Conservation (phyloP, 1,140 invertebrate species). For the Reticulitermes speratus region DNA sequence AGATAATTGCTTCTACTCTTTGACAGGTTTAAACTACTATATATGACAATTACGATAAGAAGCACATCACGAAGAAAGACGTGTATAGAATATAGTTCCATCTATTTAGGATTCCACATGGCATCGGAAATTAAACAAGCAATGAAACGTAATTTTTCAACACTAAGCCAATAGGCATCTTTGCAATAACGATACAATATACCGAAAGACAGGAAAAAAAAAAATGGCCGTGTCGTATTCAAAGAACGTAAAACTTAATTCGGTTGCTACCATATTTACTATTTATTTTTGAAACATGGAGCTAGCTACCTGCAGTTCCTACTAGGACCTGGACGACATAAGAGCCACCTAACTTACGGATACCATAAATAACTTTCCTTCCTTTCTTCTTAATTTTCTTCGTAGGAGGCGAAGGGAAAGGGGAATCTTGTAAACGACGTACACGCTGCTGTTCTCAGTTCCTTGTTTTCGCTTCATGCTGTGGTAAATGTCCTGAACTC, state of each 20-base stretch:
- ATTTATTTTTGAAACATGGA: neutral
- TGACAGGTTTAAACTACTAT: too few relatives aligned
- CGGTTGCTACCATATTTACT: neutral
- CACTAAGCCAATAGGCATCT: too few relatives aligned
- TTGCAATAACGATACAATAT: neutral
- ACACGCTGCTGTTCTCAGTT: neutral
- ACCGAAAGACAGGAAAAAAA: neutral
- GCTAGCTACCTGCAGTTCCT: neutral
- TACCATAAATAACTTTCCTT: neutral
- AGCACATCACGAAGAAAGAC: too few relatives aligned
- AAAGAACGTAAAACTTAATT: neutral
- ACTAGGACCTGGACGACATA: neutral
- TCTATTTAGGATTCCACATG: too few relatives aligned
- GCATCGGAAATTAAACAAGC: too few relatives aligned
- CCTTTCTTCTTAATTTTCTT: neutral
- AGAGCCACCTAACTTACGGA: neutral
- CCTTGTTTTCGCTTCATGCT: neutral
- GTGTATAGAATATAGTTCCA: too few relatives aligned
- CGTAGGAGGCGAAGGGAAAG: neutral
- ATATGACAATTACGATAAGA: too few relatives aligned
- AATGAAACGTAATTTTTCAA: too few relatives aligned
- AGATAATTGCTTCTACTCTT: too few relatives aligned
- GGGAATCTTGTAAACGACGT: neutral
- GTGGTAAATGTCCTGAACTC: neutral
- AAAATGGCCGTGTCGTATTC: neutral